These are phyloP conservation scores for Rhabdornis inornatus DNA, from an alignment of 2,113 vertebrate genomes.

Conservation along the genomic window DNA sequence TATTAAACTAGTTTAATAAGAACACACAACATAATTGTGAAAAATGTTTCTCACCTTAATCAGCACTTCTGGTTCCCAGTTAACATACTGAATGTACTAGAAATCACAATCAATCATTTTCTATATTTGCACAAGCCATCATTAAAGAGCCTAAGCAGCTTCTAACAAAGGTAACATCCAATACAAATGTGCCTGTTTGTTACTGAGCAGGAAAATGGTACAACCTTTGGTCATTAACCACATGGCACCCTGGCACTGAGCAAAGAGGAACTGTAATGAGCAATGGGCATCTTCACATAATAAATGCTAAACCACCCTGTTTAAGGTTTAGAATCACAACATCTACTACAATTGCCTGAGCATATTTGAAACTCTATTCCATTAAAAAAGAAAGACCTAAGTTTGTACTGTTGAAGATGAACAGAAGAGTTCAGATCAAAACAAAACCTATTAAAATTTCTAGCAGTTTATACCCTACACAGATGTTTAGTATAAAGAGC, in stretches of 20 bases:
- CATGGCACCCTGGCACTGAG: neutral
- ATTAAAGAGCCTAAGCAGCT: neutral
- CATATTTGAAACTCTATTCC: neutral
- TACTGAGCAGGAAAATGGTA: neutral
- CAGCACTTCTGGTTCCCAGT: slow-evolving; percentile 23
- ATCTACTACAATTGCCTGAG: neutral
- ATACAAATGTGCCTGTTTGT: neutral
- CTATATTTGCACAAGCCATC: neutral
- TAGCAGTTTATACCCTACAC: neutral
- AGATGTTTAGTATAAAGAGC: neutral
- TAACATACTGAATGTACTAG: neutral
- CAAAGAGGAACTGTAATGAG: neutral
- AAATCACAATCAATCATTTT: slow-evolving; percentile 28
- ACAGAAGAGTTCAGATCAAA: neutral
- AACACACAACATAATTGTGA: slow-evolving; percentile 17
- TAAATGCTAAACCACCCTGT: neutral
- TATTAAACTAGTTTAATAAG: slow-evolving; percentile 28
- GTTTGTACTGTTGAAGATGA: neutral
- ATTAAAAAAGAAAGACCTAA: neutral
- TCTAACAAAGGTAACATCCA: neutral
- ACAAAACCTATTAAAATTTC: neutral
- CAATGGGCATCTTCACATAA: neutral
- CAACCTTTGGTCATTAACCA: neutral
- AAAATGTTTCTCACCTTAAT: slow-evolving; percentile 31
- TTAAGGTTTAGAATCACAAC: neutral